Percentiles rank a stretch among this genome's conserved stretches.
Evolutionary conservation across 1,140 invertebrate genomes (phyloP).

Genomic region (Xylocopa sonorina): DNA sequence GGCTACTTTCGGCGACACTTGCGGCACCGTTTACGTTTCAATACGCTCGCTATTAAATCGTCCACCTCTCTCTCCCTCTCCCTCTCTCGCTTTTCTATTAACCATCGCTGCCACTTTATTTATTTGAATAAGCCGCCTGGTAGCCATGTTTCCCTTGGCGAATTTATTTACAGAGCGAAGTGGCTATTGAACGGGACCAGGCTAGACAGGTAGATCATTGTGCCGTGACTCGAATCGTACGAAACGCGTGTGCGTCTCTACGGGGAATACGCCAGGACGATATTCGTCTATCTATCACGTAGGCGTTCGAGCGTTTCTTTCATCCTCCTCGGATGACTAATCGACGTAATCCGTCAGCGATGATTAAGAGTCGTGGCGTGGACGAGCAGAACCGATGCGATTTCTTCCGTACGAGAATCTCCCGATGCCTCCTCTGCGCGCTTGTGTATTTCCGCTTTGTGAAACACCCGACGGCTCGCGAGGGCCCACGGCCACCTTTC

Average conservation of each 20-base stretch:
- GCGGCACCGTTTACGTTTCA: conserved; percentile 56
- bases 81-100: not conserved
- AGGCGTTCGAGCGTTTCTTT: not conserved
- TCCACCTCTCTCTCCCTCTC: too few species aligned
- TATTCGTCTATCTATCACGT: not conserved
- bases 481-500: too few species aligned
- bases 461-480: conserved; percentile 33
- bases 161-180: conserved; percentile 30
- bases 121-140: conserved; percentile 2
- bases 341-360: conserved; percentile 53
- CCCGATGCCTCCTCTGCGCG: conserved; percentile 14
- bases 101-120: conserved; percentile 25
- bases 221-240: not conserved
- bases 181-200: not conserved
- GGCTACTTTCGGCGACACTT: conserved; percentile 44
- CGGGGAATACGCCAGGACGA: not conserved
- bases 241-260: not conserved
- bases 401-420: conserved; percentile 41
- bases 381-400: conserved; percentile 58
- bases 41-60: conserved; percentile 48
- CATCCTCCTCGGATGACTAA: conserved; percentile 4
- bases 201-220: conserved; percentile 10
- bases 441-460: conserved; percentile 44
- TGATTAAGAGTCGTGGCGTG: conserved; percentile 43
- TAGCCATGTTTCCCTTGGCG: not conserved